Evolutionary conservation across 2,113 vertebrate genomes (phyloP), one percentile per base, ranked within the genome.

Genomic region (western clawed frog (Xenopus tropicalis)): DNA sequence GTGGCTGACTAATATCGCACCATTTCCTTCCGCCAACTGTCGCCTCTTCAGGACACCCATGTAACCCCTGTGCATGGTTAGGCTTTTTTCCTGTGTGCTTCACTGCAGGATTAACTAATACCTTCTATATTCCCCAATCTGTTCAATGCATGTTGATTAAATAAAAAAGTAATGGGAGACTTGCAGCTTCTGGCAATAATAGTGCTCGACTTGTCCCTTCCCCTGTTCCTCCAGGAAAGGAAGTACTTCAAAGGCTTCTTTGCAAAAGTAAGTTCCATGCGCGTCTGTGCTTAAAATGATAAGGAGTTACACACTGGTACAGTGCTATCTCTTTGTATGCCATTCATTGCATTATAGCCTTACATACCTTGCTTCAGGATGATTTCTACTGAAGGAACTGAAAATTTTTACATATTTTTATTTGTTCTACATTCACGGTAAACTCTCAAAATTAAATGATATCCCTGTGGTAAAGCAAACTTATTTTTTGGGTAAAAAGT

Each of bases 211-310:
- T 96, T 98, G 93, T 99, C 89, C 93, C 79, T 66, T 76, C 91
- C 90, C 93, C 92, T 93, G 91, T 93, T 91, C 91, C 93, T 96
- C 94, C 96, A 99, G 97, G 96, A 99, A 97, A 99, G 96, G 94
- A 99, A 98, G 92, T 98, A 98, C 97, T 98, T 98, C 97, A 99
- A 98, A 93, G 95, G 95, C 96, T 98, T 99, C 94, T 97, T 99
- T 99, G 90, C 89, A 93, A 98, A 99, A 99, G 96, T 99, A 99
- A 99, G 97, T 99, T 92, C 90, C 87, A 88, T 85, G 86, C 85
- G 85, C 81, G 12, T 88, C 85, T 82, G 72, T 90, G 86, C 86
- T 91, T 90, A 83, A 81, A 86, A 46, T 83, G 88, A 88, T 92
- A 90, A 91, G 91, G 91, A 92, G 91, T 92, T 92, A 90, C 90